Evolutionary conservation across 2,888 invertebrate genomes (phyloP).

Genomic region (Cinara cedri): DNA sequence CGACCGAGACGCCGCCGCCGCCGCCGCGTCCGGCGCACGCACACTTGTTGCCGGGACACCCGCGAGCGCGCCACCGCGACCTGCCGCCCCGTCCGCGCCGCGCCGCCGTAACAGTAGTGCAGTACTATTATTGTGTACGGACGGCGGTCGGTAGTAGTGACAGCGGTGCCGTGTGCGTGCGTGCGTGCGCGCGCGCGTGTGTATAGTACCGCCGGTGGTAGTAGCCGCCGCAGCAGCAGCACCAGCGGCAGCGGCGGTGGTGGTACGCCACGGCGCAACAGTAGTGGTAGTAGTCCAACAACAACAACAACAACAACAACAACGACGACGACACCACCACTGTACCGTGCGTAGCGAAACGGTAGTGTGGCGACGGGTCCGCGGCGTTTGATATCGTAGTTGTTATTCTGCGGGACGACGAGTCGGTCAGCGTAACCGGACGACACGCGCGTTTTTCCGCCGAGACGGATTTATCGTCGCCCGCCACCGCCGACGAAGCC

Average conservation of each 20-base stretch:
- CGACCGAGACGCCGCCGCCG: constrained; percentile 23
- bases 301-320: too few relatives aligned
- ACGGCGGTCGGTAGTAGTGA: too few relatives aligned
- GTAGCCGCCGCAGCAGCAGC: too few relatives aligned
- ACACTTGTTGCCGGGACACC: constrained; percentile 49
- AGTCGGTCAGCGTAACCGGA: neutral
- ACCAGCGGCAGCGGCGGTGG: too few relatives aligned
- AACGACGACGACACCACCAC: too few relatives aligned
- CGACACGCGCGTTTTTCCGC: constrained; percentile 27
- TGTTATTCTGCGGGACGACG: neutral
- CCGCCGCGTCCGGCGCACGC: constrained; percentile 33
- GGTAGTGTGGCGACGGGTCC: neutral
- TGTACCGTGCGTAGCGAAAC: too few relatives aligned
- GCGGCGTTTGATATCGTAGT: neutral
- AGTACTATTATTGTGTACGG: too few relatives aligned
- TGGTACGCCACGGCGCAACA: too few relatives aligned
- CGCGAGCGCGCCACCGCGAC: constrained; percentile 36
- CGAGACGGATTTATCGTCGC: constrained; percentile 2
- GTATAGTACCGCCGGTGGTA: too few relatives aligned
- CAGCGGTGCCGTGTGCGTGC: neutral
- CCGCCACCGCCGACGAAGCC: neutral
- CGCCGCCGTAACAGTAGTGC: too few relatives aligned
- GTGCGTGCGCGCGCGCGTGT: neutral
- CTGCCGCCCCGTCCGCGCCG: neutral
- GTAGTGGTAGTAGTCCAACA: neutral